Percentiles rank a stretch among this genome's conserved stretches.
These are phyloP conservation scores for Pongo pygmaeus DNA, from an alignment of 2,113 vertebrate species.

Conservation along the genomic window DNA sequence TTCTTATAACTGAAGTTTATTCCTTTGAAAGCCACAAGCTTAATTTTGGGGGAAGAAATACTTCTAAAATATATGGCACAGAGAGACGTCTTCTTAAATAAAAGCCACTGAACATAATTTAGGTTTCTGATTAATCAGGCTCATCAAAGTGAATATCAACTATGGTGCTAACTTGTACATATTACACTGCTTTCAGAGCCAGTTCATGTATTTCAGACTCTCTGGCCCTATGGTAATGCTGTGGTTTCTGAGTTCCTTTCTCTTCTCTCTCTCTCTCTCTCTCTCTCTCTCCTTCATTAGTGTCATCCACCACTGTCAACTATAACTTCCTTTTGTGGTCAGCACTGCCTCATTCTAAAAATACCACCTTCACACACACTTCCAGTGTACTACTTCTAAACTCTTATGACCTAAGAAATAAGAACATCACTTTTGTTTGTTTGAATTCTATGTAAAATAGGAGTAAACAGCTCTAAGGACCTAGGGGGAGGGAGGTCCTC, in stretches of 20 bases:
- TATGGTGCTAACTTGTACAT: background rate
- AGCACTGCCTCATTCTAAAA: background rate
- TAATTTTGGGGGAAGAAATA: constrained; percentile 21
- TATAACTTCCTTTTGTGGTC: background rate
- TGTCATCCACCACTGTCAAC: background rate
- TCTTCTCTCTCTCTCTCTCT: background rate
- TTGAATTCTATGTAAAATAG: constrained; percentile 24
- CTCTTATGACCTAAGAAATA: background rate
- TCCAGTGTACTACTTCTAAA: background rate
- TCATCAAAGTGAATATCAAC: background rate
- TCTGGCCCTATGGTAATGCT: background rate
- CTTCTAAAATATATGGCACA: background rate
- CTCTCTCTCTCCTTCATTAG: background rate
- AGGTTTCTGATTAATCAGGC: background rate
- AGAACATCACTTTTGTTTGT: background rate
- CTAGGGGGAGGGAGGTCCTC: background rate
- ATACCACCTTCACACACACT: background rate
- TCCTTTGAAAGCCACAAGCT: background rate
- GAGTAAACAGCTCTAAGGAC: background rate
- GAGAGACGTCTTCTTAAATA: constrained; percentile 2
- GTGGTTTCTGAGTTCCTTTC: background rate
- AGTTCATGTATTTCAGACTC: background rate
- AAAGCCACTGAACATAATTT: constrained; percentile 13
- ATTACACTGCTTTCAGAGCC: background rate
- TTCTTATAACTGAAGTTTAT: background rate